Percentiles rank a stretch among this genome's conserved stretches.
phyloP scores from a whole-genome alignment of 2,113 vertebrate genomes.

The Mobula birostris region DNA sequence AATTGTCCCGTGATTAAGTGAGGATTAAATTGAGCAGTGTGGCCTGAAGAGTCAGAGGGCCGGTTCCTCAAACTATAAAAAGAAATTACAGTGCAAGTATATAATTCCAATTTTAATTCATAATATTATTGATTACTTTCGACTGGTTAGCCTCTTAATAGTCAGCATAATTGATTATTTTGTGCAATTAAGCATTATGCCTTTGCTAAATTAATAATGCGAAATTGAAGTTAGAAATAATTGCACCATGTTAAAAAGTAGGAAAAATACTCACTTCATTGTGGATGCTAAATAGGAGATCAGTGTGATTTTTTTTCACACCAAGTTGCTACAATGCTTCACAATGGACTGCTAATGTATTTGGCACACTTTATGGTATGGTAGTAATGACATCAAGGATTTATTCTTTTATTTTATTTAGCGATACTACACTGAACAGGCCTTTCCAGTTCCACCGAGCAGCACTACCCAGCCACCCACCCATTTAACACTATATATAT shows the following conservation, averaged over 20 bases:
- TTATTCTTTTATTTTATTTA: too few relatives aligned
- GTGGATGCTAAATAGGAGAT: background rate
- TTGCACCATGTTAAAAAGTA: background rate
- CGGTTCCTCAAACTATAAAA: too few relatives aligned
- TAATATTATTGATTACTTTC: background rate
- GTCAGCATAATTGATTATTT: background rate
- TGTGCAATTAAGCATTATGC: background rate
- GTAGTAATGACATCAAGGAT: background rate
- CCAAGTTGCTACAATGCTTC: background rate
- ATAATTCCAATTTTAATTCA: background rate
- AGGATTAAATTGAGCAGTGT: too few relatives aligned
- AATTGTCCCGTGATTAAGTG: too few relatives aligned
- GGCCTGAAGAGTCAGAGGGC: too few relatives aligned
- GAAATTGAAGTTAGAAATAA: background rate
- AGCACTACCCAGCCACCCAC: too few relatives aligned
- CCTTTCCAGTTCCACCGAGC: too few relatives aligned
- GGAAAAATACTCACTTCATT: background rate
- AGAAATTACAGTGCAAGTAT: background rate
- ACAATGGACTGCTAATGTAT: background rate
- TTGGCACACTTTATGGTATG: background rate
- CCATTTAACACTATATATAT: too few relatives aligned
- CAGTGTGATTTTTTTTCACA: background rate
- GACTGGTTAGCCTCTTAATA: background rate
- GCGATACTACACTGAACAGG: too few relatives aligned
- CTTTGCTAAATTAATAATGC: slow-evolving; percentile 3